Evolutionary conservation across 2,113 vertebrate genomes (phyloP), one percentile per base, ranked within the genome.

Genomic region (Oncorhynchus keta): DNA sequence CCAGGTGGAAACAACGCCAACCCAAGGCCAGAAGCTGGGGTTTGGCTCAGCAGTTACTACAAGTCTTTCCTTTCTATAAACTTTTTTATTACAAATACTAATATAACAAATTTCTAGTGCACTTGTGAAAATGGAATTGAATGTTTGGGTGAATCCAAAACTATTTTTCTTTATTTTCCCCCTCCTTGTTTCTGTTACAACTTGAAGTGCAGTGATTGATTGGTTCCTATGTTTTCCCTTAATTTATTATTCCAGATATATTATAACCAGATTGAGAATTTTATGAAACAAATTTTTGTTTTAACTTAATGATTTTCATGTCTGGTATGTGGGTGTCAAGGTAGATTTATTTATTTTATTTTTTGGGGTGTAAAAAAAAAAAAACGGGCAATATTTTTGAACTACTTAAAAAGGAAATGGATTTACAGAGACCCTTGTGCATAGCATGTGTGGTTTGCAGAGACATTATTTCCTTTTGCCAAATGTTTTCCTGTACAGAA

Each of bases 341-440:
- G 68, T 80, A 45, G 39, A 35, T 35, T 35, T 39, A 24, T 24
- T 24, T 24, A 2, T 77, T 85, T 74, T 84, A 83, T 75, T 81
- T 65, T 64, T 77, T 55, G 70, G 48, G 72, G 68, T 77, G 24
- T 24, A 24, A 7, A 35, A 35, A 35, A 35, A 49, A 65, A 51
- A 57, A 67, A 86, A 87, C 57, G 67, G 88, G 91, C 90, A 93
- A 91, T 93, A 92, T 92, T 92, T 92, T 90, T 88, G 74, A 89
- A 85, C 72, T 92, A 77, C 89, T 90, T 87, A 82, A 83, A 73
- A 82, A 73, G 74, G 70, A 80, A 77, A 68, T 68, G 35, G 76
- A 76, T 76, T 45, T 8, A 76, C 7, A 75, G 51, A 45, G 51
- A 68, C 57, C 78, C 77, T 77, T 84, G 75, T 75, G 75, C 74